A percentile compares a stretch with the other conserved stretches of the same genome.
Evolutionary conservation across 2,888 invertebrate species (phyloP).

Genomic region (Chrysotoxum bicinctum): DNA sequence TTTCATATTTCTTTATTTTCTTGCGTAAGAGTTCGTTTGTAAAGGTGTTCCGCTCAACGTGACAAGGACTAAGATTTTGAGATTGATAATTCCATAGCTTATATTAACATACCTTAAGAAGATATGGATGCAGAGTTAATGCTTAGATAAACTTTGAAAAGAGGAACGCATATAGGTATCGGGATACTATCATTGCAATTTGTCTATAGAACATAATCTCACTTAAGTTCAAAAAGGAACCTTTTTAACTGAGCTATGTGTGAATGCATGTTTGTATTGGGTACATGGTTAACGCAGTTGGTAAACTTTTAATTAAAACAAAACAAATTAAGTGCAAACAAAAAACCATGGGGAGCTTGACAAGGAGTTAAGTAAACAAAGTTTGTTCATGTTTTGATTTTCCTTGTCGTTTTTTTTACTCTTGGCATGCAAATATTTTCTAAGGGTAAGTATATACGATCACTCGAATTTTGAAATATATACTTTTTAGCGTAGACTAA

Average conservation of each 20-base stretch:
- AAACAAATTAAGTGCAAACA: conserved; percentile 40
- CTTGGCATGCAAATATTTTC: not conserved
- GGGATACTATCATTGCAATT: conserved; percentile 11
- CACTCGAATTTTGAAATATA: too few species aligned
- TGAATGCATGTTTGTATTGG: not conserved
- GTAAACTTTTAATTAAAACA: conserved; percentile 69
- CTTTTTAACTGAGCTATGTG: conserved; percentile 6
- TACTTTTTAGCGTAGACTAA: too few species aligned
- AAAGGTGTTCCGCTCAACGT: not conserved
- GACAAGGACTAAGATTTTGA: conserved; percentile 36
- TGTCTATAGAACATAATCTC: not conserved
- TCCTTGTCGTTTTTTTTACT: not conserved
- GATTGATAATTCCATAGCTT: conserved; percentile 53
- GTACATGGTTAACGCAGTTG: conserved; percentile 40
- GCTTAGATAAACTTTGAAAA: conserved; percentile 30
- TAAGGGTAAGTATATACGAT: not conserved
- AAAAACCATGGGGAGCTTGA: conserved; percentile 15
- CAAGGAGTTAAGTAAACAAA: conserved; percentile 23
- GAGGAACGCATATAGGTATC: conserved; percentile 14
- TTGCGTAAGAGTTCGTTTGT: too few species aligned
- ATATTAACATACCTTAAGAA: not conserved
- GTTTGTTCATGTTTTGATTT: conserved; percentile 2
- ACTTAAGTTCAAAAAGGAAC: not conserved
- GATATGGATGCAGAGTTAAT: conserved; percentile 9
- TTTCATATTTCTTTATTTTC: not conserved